A percentile compares a stretch with the other conserved stretches of the same genome.
phyloP scores from a whole-genome alignment of 2,113 vertebrate species.

The Barbus barbus region DNA sequence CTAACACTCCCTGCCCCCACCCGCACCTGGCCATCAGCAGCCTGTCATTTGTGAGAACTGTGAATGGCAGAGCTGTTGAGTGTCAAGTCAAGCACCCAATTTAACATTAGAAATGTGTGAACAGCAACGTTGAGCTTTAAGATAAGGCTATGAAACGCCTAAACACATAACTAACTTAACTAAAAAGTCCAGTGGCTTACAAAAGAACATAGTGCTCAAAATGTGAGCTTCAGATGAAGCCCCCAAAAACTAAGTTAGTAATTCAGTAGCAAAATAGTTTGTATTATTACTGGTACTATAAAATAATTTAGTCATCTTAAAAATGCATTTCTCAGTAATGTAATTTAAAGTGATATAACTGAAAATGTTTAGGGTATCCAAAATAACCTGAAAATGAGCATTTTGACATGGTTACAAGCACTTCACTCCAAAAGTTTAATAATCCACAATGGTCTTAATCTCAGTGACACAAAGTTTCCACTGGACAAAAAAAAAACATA shows the following conservation, averaged over 20 bases:
- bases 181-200: background rate
- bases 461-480: too few species aligned
- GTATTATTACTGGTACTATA: background rate
- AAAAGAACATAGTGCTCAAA: background rate
- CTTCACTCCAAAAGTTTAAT: too few species aligned
- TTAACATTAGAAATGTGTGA: conserved; percentile 41
- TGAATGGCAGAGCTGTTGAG: conserved; percentile 33
- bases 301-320: background rate
- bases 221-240: background rate
- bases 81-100: conserved; percentile 48
- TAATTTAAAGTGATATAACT: too few species aligned
- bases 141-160: conserved; percentile 29
- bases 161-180: background rate
- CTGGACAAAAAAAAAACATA: too few species aligned
- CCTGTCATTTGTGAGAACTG: conserved; percentile 43
- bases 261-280: background rate
- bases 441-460: too few species aligned
- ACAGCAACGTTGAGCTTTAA: conserved; percentile 46
- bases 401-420: too few species aligned
- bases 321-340: too few species aligned
- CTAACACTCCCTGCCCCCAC: conserved; percentile 2
- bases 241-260: background rate
- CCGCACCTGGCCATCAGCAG: conserved; percentile 51
- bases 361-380: too few species aligned
- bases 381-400: too few species aligned